Conservation (phyloP, 2,113 vertebrate species). For the Gymnarchus niloticus region DNA sequence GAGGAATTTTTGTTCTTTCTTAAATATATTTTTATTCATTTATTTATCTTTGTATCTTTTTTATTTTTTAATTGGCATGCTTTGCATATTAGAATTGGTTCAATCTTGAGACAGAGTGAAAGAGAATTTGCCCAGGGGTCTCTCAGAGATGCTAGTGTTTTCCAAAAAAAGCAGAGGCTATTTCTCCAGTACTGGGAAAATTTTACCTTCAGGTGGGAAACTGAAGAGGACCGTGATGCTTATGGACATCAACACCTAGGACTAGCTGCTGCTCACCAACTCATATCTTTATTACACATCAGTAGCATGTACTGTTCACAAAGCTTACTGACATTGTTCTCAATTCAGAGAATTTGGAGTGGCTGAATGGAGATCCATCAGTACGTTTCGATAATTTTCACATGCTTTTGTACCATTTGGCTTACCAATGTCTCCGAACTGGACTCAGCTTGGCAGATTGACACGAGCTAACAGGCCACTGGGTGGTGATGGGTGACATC, state of each 20-base stretch:
- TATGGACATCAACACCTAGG: not conserved
- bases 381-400: not conserved
- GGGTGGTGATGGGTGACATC: conserved; percentile 40
- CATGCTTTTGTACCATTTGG: not conserved
- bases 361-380: not conserved
- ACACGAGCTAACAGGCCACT: conserved; percentile 46
- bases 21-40: not conserved
- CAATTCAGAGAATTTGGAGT: not conserved
- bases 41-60: not conserved
- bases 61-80: not conserved
- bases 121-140: not conserved
- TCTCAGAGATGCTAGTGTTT: not conserved
- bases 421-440: too few relatives aligned
- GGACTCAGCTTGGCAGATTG: conserved; percentile 26
- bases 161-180: not conserved
- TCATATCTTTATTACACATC: not conserved
- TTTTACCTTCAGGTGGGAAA: not conserved
- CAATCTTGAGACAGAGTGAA: not conserved
- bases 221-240: not conserved
- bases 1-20: not conserved
- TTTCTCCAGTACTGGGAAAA: not conserved
- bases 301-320: not conserved
- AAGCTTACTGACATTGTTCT: not conserved
- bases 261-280: not conserved
- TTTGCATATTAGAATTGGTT: not conserved